Conservation (phyloP, 2,113 vertebrate species). For the Tetraodon nigroviridis region DNA sequence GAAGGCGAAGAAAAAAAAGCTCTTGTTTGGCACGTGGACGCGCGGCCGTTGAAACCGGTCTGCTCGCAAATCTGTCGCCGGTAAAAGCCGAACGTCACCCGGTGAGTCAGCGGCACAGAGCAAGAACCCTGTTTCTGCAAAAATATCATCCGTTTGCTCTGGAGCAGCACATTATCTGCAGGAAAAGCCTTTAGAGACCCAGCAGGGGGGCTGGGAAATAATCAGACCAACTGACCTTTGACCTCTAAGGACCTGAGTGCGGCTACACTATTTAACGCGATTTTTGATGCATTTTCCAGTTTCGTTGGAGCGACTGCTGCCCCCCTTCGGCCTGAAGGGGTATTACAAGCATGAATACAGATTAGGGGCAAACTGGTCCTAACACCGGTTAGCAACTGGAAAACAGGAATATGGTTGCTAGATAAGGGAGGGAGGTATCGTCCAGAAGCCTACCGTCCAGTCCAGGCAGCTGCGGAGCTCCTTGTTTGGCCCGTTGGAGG, state of each 20-base stretch:
- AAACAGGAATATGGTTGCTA: not conserved
- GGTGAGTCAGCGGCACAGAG: slow-evolving; percentile 35
- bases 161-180: too few relatives aligned
- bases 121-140: slow-evolving; percentile 4
- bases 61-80: slow-evolving; percentile 40
- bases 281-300: too few relatives aligned
- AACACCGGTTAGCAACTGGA: too few relatives aligned
- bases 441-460: slow-evolving; percentile 87
- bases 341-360: too few relatives aligned
- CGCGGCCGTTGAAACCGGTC: slow-evolving; percentile 23
- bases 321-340: too few relatives aligned
- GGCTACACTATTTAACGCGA: too few relatives aligned
- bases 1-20: slow-evolving; percentile 10
- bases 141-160: not conserved
- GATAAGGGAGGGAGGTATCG: not conserved
- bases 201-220: too few relatives aligned
- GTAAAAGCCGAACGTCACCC: slow-evolving; percentile 35
- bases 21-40: slow-evolving; percentile 34
- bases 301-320: too few relatives aligned
- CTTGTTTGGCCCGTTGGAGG: slow-evolving; percentile 91
- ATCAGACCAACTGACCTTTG: too few relatives aligned
- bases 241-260: too few relatives aligned
- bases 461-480: slow-evolving; percentile 87
- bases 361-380: too few relatives aligned
- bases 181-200: too few relatives aligned